Evolutionary conservation across 2,888 invertebrate genomes (phyloP), one percentile per base, ranked within the genome.

Genomic region (Pristionchus japonicus): DNA sequence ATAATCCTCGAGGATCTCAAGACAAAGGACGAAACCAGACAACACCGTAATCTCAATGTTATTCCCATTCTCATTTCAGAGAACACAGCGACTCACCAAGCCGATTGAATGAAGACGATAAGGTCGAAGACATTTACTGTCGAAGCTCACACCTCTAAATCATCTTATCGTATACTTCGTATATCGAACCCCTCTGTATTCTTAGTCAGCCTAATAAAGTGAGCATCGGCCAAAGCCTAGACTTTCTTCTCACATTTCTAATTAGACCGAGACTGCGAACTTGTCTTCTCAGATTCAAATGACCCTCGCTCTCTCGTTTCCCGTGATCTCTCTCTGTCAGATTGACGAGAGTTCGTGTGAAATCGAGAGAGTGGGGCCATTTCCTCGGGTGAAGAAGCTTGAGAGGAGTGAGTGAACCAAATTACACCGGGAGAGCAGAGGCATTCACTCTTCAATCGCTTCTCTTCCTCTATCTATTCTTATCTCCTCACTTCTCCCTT

Each of bases 401-500:
- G 77, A 20, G 77, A n/a, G n/a, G n/a, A n/a, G n/a, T n/a, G n/a
- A n/a, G 47, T 77, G 77, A 77, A 77, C 77, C 77, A 43, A 77
- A 77, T 77, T 77, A 77, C 77, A 77, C 77, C 17, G 74, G 74
- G 20, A 34, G n/a, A n/a, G n/a, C n/a, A 77, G 77, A 11, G 47
- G 43, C 77, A 77, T 77, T 77, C 77, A 77, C 70, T n/a, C n/a
- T 70, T 31, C 34, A 43, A 9, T 43, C 43, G 43, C 43, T 67
- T 67, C 74, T n/a, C 40, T 47, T 77, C 77, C 43, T 77, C 77
- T 77, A 77, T 77, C 77, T 77, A 77, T 77, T 77, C 77, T 77
- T 77, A 77, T 43, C 40, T 74, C 77, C n/a, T n/a, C n/a, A n/a
- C 57, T 52, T 64, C 64, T 64, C 64, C 6, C 64, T 67, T 23